Evolutionary conservation across 2,113 vertebrate species (phyloP).

Genomic region (Petrocephalus microphthalmus): DNA sequence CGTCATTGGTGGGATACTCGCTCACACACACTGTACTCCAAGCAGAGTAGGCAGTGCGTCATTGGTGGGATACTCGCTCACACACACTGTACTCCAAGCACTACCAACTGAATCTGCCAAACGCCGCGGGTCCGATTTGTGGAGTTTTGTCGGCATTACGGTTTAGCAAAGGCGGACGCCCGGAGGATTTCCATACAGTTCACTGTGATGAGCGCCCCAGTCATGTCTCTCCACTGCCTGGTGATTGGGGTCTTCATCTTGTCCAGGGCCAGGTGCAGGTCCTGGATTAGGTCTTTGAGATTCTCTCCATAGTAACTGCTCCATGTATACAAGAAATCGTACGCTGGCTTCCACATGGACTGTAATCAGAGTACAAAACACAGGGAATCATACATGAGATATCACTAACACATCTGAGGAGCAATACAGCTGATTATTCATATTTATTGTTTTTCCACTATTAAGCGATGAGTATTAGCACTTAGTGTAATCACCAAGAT

Average conservation of each 20-base stretch:
- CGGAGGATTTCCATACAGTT: slow-evolving; percentile 79
- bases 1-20: neutral
- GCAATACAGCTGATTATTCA: neutral
- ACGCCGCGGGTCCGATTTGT: neutral
- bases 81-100: neutral
- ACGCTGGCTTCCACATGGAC: slow-evolving; percentile 98
- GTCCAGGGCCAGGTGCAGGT: slow-evolving; percentile 83
- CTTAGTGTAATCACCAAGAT: neutral
- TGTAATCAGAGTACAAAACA: slow-evolving; percentile 44
- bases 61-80: neutral
- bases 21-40: too few relatives aligned
- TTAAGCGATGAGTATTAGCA: neutral
- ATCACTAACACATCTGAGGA: neutral
- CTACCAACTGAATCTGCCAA: neutral
- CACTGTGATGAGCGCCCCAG: slow-evolving; percentile 79
- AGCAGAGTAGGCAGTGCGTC: too few relatives aligned
- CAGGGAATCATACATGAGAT: neutral
- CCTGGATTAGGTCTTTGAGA: slow-evolving; percentile 84
- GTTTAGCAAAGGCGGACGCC: slow-evolving; percentile 63
- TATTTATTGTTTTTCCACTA: neutral
- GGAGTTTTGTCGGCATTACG: slow-evolving; percentile 24
- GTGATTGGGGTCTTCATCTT: slow-evolving; percentile 94
- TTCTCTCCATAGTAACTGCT: slow-evolving; percentile 75
- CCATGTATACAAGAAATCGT: slow-evolving; percentile 92
- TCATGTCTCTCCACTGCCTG: slow-evolving; percentile 85